Base-by-base conservation (phyloP, 2,888 invertebrate species). In the Acronicta aceris region DNA sequence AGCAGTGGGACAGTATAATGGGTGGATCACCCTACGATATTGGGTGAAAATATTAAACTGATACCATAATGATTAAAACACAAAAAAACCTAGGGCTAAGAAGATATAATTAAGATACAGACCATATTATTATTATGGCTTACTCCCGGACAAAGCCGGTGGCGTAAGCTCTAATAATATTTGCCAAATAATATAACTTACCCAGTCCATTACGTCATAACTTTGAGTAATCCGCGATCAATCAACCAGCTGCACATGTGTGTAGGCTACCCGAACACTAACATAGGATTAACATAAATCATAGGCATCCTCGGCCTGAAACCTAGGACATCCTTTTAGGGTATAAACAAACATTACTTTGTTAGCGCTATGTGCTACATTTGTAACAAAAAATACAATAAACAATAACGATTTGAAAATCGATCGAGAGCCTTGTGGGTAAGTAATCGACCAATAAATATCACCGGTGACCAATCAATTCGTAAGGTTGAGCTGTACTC, bases 241-340 rank as follows among this genome's bases (percentile, higher is more conserved):
- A 65, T 71, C 67, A 66, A 61, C 40, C 49, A 51, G 42, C 25
- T 53, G 33, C 38, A 43, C 50, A 52, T 38, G 30, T 38, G 30
- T 65, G 45, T 49, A 40, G 15, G 27, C 30, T 36, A 49, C 9
- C 30, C 16, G 42, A 10, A 56, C 33, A 49, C 57, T 65, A 55
- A 53, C 51, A 38, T 7, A 33, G 54, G 55, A 66, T 71, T 56
- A 66, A 56, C 62, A 66, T 71, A 71, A 66, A 62, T 51, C 48
- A 54, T 59, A 38, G n/a, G 38, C 8, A 58, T 45, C 16, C 40
- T 36, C 6, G 30, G 42, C 25, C 51, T 8, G 10, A 15, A 16
- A 65, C 46, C 51, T 38, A 58, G n/a, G 47, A 17, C n/a, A n/a
- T 49, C 27, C 10, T 25, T 27, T 36, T n/a, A 45, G 25, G 33